These are phyloP conservation scores for Catagonus wagneri DNA, from an alignment of 2,113 vertebrate genomes.

Conservation along the genomic window DNA sequence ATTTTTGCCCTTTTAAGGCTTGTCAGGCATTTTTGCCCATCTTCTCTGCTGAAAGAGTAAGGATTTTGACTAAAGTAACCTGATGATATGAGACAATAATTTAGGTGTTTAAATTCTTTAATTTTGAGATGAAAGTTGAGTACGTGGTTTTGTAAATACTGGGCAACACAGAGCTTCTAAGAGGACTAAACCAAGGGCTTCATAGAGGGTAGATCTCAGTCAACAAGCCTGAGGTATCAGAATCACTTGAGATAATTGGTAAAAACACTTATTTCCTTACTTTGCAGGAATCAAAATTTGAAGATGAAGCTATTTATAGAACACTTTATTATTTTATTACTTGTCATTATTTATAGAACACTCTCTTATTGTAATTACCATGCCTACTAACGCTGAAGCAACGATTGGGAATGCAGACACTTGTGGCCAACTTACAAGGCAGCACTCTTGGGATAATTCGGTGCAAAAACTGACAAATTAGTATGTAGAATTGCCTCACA, in stretches of 20 bases:
- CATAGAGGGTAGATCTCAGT: not conserved
- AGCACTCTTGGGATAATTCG: not conserved
- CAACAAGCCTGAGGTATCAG: not conserved
- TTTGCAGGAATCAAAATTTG: not conserved
- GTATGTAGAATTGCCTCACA: constrained; percentile 37
- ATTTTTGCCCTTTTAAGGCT: not conserved
- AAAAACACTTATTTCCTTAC: not conserved
- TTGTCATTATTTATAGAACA: not conserved
- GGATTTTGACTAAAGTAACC: not conserved
- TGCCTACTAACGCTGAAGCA: not conserved
- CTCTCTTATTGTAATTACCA: not conserved
- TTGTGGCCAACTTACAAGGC: not conserved
- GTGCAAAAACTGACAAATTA: constrained; percentile 17
- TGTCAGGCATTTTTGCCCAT: not conserved
- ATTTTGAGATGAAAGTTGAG: not conserved
- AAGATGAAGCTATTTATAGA: not conserved
- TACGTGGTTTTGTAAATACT: not conserved
- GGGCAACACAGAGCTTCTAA: not conserved
- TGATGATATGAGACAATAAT: not conserved
- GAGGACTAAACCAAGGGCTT: not conserved
- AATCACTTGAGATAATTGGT: not conserved
- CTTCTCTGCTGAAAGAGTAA: not conserved
- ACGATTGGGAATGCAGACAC: not conserved
- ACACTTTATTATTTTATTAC: not conserved
- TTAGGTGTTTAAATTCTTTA: not conserved